Percentiles rank a stretch among this genome's conserved stretches.
Conservation (phyloP, 2,113 vertebrate genomes). For the Micromys minutus region DNA sequence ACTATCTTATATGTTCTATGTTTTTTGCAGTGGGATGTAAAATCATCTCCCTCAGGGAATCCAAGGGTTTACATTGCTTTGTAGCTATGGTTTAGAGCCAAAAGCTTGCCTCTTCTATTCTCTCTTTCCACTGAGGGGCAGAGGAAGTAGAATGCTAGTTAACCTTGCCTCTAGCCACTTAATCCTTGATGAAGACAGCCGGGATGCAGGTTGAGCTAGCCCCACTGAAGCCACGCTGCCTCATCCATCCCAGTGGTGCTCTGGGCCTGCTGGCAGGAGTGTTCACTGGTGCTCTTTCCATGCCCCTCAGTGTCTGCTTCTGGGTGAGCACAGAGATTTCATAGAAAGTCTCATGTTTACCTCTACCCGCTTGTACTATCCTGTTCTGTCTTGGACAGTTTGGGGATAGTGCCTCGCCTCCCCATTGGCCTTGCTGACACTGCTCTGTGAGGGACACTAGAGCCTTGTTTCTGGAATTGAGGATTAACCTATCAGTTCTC, state of each 20-base stretch:
- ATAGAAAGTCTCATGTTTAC: background rate
- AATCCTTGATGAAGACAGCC: background rate
- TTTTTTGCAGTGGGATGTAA: background rate
- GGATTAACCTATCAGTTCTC: background rate
- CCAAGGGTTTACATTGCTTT: background rate
- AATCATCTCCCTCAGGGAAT: background rate
- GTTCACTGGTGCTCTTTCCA: background rate
- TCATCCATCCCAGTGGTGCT: background rate
- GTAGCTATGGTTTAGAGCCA: background rate
- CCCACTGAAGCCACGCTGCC: background rate
- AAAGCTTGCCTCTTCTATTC: background rate
- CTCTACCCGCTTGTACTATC: background rate
- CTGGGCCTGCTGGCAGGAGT: background rate
- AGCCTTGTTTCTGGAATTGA: background rate
- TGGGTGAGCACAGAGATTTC: background rate
- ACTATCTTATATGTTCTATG: background rate
- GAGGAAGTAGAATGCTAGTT: background rate
- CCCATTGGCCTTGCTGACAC: background rate
- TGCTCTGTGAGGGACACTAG: background rate
- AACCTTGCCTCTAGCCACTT: background rate
- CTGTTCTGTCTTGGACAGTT: background rate
- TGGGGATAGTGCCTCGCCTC: background rate
- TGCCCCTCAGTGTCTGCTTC: background rate
- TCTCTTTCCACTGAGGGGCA: background rate
- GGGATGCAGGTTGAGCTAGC: background rate